phyloP scores from a whole-genome alignment of 2,888 invertebrate genomes.

The Tetragonisca angustula region DNA sequence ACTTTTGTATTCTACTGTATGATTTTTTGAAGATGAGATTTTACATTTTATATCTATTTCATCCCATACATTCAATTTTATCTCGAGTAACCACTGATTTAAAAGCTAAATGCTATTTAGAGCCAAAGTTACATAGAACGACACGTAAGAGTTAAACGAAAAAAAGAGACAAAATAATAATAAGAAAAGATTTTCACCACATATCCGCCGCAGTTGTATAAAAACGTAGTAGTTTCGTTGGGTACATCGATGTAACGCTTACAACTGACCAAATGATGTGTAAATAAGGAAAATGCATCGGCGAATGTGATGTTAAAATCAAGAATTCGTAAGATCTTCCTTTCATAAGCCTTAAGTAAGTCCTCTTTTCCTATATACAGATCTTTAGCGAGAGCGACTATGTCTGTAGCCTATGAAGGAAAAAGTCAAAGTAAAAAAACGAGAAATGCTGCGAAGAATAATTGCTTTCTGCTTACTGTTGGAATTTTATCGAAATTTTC shows the following conservation, averaged over 20 bases:
- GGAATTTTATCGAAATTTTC: slow-evolving; percentile 66
- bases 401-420: slow-evolving; percentile 63
- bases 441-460: background rate
- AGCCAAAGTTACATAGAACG: background rate
- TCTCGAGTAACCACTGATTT: too few relatives aligned
- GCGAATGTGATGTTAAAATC: slow-evolving; percentile 74
- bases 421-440: background rate
- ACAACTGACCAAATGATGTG: slow-evolving; percentile 58
- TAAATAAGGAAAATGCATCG: slow-evolving; percentile 72
- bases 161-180: background rate
- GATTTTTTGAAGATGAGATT: too few relatives aligned
- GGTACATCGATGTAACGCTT: slow-evolving; percentile 28
- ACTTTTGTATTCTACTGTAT: too few relatives aligned
- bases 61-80: too few relatives aligned
- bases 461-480: slow-evolving; percentile 35
- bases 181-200: slow-evolving; percentile 62
- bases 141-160: background rate
- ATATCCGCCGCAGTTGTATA: slow-evolving; percentile 72
- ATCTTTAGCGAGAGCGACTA: slow-evolving; percentile 67
- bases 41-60: too few relatives aligned
- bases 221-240: slow-evolving; percentile 1
- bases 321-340: slow-evolving; percentile 66
- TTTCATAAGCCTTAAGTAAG: slow-evolving; percentile 67
- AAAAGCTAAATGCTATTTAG: background rate
- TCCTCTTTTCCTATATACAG: slow-evolving; percentile 55